phyloP scores from a whole-genome alignment of 2,797 vertebrate genomes.

The Pseudochirops corinnae region DNA sequence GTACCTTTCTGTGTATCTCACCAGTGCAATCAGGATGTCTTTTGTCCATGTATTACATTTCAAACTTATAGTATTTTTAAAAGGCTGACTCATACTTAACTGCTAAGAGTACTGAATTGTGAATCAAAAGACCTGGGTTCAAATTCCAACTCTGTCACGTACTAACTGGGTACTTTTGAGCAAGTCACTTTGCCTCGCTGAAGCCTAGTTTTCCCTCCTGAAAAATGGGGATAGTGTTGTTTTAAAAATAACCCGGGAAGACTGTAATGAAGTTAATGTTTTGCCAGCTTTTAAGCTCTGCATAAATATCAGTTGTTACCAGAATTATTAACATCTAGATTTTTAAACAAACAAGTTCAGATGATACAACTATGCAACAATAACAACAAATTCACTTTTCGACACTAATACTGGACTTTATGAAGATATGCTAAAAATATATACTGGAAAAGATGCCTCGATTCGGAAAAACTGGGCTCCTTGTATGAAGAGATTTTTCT shows the following conservation, averaged over 20 bases:
- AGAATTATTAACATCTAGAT: not conserved
- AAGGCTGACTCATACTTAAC: not conserved
- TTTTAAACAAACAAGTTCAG: not conserved
- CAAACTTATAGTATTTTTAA: not conserved
- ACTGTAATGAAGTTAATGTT: not conserved
- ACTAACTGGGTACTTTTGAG: not conserved
- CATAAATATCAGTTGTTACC: not conserved
- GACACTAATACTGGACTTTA: too few relatives aligned
- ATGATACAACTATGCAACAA: too few relatives aligned
- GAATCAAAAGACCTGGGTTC: not conserved
- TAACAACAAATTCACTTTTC: too few relatives aligned
- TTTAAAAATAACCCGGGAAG: not conserved
- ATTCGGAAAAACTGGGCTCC: slow-evolving; percentile 3
- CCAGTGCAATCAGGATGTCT: not conserved
- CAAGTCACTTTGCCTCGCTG: not conserved
- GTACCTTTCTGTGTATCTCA: not conserved
- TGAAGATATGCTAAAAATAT: not conserved
- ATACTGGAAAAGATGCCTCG: not conserved
- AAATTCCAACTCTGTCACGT: not conserved
- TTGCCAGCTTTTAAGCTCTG: not conserved
- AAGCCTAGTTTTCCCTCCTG: not conserved
- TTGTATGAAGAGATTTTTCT: not conserved
- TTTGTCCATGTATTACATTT: not conserved
- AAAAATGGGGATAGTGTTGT: not conserved
- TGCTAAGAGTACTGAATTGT: not conserved